A percentile compares a stretch with the other conserved stretches of the same genome.
These are phyloP conservation scores for Eilema depressum DNA, from an alignment of 2,888 invertebrate species.

Conservation along the genomic window DNA sequence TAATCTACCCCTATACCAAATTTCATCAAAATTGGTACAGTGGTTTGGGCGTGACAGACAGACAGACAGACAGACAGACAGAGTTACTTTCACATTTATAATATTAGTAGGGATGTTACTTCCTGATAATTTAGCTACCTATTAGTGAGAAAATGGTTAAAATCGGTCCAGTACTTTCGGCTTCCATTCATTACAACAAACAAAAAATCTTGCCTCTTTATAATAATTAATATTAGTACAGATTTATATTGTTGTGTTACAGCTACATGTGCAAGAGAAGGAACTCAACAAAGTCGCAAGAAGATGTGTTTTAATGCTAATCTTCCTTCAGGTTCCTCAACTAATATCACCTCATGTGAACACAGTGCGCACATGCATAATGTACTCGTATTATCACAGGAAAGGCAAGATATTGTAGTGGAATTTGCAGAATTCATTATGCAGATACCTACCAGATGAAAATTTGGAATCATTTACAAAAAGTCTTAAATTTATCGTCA, in stretches of 20 bases:
- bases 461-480: neutral
- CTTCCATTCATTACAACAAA: slow-evolving; percentile 3
- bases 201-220: slow-evolving; percentile 5
- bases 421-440: too few relatives aligned
- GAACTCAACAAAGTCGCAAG: slow-evolving; percentile 11
- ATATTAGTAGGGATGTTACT: too few relatives aligned
- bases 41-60: too few relatives aligned
- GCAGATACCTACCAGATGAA: neutral
- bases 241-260: neutral
- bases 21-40: too few relatives aligned
- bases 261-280: slow-evolving; percentile 7
- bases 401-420: too few relatives aligned
- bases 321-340: slow-evolving; percentile 11
- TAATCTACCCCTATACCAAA: too few relatives aligned
- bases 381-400: too few relatives aligned
- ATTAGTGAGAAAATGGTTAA: slow-evolving; percentile 1
- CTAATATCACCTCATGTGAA: slow-evolving; percentile 9
- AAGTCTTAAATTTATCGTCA: slow-evolving; percentile 7
- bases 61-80: too few relatives aligned
- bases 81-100: too few relatives aligned
- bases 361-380: neutral
- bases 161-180: slow-evolving; percentile 5
- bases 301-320: slow-evolving; percentile 12
- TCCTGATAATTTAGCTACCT: slow-evolving; percentile 3
- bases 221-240: neutral